Percentiles rank a stretch among this genome's conserved stretches.
These are phyloP conservation scores for Caenorhabditis sp. DNA, from an alignment of 2,888 invertebrate species.

Conservation along the genomic window DNA sequence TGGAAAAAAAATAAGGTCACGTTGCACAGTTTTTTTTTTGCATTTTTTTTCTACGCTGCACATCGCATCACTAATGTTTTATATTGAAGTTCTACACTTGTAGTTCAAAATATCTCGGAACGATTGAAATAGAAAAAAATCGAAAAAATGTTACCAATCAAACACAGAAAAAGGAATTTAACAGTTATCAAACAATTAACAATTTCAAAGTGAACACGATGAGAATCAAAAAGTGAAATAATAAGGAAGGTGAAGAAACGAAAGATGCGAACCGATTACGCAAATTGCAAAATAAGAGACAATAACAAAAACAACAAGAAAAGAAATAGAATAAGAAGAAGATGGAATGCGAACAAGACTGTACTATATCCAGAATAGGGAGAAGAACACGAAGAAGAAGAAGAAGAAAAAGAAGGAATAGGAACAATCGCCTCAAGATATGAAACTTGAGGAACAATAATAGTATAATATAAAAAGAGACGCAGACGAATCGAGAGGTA, in stretches of 20 bases:
- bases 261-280: constrained; percentile 2
- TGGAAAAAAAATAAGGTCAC: too few relatives aligned
- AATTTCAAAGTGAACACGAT: too few relatives aligned
- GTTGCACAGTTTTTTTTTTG: too few relatives aligned
- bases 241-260: neutral
- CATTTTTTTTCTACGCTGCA: too few relatives aligned
- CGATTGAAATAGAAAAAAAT: too few relatives aligned
- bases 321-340: constrained; percentile 12
- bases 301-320: neutral
- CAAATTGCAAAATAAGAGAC: neutral
- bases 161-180: too few relatives aligned
- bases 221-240: neutral
- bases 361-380: constrained; percentile 17
- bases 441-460: constrained; percentile 28
- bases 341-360: constrained; percentile 13
- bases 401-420: constrained; percentile 10
- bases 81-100: too few relatives aligned
- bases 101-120: too few relatives aligned
- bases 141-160: too few relatives aligned
- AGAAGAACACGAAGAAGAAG: constrained; percentile 10
- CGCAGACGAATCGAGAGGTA: constrained; percentile 17
- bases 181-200: too few relatives aligned
- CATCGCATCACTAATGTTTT: too few relatives aligned
- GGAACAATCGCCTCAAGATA: constrained; percentile 14
- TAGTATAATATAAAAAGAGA: constrained; percentile 11